Percentiles rank a stretch among this genome's conserved stretches.
Conservation (phyloP, 2,797 vertebrate species). For the Gallinago stenura region DNA sequence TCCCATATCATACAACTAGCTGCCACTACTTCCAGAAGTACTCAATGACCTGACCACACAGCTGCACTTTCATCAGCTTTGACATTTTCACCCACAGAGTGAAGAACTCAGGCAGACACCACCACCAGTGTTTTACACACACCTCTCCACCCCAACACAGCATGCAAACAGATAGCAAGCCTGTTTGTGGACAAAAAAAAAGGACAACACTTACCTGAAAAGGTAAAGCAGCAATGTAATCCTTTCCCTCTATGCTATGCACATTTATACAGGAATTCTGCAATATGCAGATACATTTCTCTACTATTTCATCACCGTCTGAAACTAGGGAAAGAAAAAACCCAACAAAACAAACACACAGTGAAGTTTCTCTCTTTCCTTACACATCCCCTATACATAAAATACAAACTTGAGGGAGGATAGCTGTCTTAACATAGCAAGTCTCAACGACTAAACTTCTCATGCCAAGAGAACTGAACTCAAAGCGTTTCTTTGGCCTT, state of each 20-base stretch:
- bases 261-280: conserved; percentile 94
- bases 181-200: background rate
- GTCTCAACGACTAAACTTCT: background rate
- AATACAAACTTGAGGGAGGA: background rate
- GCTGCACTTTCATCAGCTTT: background rate
- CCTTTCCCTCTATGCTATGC: conserved; percentile 93
- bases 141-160: background rate
- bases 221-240: conserved; percentile 94
- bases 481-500: background rate
- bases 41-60: background rate
- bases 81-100: background rate
- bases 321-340: background rate
- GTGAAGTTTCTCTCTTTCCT: background rate
- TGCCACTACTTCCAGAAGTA: background rate
- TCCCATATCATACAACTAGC: background rate
- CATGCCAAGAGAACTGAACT: background rate
- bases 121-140: background rate
- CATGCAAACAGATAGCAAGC: background rate
- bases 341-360: background rate
- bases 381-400: background rate
- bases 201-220: conserved; percentile 87
- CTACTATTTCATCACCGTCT: conserved; percentile 75
- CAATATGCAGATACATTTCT: conserved; percentile 95
- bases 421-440: background rate
- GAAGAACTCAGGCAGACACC: background rate